A percentile compares a stretch with the other conserved stretches of the same genome.
Conservation (phyloP, 2,888 invertebrate species). For the Coenonympha glycerion region DNA sequence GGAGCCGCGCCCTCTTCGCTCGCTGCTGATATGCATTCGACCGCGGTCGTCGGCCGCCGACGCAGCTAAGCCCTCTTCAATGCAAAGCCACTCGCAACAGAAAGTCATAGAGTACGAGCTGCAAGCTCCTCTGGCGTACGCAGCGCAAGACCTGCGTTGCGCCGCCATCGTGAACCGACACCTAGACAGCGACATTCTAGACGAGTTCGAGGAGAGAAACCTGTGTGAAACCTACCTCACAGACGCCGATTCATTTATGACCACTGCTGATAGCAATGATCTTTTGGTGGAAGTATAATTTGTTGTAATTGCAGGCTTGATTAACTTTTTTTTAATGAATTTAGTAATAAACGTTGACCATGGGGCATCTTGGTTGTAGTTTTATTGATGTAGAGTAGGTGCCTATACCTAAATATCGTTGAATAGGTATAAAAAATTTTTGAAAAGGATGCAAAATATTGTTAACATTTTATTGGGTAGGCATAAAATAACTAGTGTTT, state of each 20-base stretch:
- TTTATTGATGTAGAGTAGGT: too few relatives aligned
- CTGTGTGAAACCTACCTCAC: constrained; percentile 44
- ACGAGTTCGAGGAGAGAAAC: constrained; percentile 39
- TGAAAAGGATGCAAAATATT: too few relatives aligned
- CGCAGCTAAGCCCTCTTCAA: constrained; percentile 29
- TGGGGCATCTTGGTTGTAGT: too few relatives aligned
- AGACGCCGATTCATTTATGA: constrained; percentile 29
- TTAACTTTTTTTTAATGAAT: too few relatives aligned
- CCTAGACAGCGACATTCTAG: constrained; percentile 35
- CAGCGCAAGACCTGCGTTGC: constrained; percentile 38
- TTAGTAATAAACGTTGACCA: too few relatives aligned
- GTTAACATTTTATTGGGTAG: too few relatives aligned
- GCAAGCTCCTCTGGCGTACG: constrained; percentile 33
- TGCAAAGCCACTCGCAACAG: constrained; percentile 35
- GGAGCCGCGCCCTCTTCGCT: constrained; percentile 30
- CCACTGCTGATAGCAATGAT: constrained; percentile 26
- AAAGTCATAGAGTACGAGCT: constrained; percentile 40
- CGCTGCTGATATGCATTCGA: constrained; percentile 39
- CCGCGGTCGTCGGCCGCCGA: background rate
- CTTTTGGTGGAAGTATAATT: too few relatives aligned
- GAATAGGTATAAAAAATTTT: too few relatives aligned
- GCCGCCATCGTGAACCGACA: constrained; percentile 43
- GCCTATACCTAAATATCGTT: too few relatives aligned
- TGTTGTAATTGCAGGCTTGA: too few relatives aligned
- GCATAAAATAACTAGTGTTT: too few relatives aligned